Evolutionary conservation across 2,888 invertebrate species (phyloP), one percentile per base, ranked within the genome.

Genomic region (Diarsia mendica): DNA sequence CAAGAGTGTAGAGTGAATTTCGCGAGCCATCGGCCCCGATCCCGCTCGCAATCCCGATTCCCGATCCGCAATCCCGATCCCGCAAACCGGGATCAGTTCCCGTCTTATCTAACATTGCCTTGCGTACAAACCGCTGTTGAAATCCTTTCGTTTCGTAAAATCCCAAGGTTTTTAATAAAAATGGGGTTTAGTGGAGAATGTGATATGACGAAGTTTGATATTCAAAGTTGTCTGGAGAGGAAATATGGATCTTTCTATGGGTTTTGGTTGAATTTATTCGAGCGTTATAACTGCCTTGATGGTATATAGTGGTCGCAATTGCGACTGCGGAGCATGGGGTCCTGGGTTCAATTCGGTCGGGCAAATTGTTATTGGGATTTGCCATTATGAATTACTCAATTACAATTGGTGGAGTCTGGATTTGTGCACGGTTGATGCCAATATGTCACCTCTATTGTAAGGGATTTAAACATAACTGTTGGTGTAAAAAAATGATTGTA

Each of bases 41-140:
- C 71, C 69, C 72, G 72, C 71, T 71, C 65, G 85, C 88, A 87
- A 85, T 77, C 67, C 85, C 71, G 83, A 85, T 85, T 77, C 67
- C 82, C 71, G 83, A 85, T 85, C 82, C 87, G 84, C 86, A 82
- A 83, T 77, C 87, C 84, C 58, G 83, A 85, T 85, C 82, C 88
- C 88, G 83, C 86, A 82, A 83, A 76, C 87, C 84, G 84, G 93
- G 93, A 93, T 94, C 92, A 93, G 90, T 89, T 76, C 86, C 88
- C 90, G 90, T 88, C 91, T 94, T 94, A 95, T 94, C 94, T 92
- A 89, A 92, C 91, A 92, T 92, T 91, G 91, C 90, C 90, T 91
- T 92, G 86, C 88, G 87, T 88, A 89, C 90, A 87, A 87, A 82
- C 87, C 87, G 79, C 82, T 75, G 67, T 68, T 75, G 76, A 75